A percentile compares a stretch with the other conserved stretches of the same genome.
Conservation (phyloP, 2,797 vertebrate genomes). For the Tadarida brasiliensis region DNA sequence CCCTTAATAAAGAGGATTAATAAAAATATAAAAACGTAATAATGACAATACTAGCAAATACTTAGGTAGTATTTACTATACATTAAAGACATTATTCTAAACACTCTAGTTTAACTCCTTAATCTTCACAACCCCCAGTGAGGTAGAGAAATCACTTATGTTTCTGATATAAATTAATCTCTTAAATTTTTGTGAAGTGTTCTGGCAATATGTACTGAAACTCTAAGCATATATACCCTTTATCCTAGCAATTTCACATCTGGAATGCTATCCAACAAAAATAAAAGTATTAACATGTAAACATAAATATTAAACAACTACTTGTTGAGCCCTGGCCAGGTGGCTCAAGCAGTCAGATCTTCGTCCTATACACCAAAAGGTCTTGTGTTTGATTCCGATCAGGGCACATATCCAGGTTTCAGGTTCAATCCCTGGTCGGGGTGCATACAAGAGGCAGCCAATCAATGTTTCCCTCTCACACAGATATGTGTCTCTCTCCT, state of each 20-base stretch:
- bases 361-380: background rate
- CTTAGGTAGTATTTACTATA: background rate
- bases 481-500: too few relatives aligned
- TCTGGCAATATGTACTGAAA: background rate
- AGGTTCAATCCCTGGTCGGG: background rate
- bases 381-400: background rate
- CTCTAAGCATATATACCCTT: background rate
- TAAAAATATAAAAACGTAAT: background rate
- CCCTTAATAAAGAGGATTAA: background rate
- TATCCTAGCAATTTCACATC: background rate
- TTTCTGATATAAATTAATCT: constrained; percentile 22
- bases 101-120: constrained; percentile 3
- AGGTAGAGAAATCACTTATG: constrained; percentile 36
- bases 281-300: background rate
- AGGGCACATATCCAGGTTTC: background rate
- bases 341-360: background rate
- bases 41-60: constrained; percentile 1
- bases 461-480: background rate
- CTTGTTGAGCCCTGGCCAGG: background rate
- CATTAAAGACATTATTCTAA: background rate
- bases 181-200: background rate
- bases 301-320: background rate
- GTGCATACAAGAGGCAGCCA: background rate
- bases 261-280: constrained; percentile 56
- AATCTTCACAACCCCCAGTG: background rate